A percentile compares a stretch with the other conserved stretches of the same genome.
Evolutionary conservation across 2,888 invertebrate species (phyloP).

Genomic region (Amphipyra tragopoginis): DNA sequence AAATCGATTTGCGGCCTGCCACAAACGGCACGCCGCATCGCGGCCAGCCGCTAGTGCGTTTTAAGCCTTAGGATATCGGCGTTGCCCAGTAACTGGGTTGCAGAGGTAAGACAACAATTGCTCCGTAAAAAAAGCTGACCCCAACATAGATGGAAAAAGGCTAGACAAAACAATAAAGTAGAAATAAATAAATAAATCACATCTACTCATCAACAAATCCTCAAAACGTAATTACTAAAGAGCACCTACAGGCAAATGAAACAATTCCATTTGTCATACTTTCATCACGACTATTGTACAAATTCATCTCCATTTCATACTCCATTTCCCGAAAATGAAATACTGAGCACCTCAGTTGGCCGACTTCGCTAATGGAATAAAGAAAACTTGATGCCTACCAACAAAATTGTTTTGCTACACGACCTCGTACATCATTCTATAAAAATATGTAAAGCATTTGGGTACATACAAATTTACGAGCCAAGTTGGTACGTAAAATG

Average conservation of each 20-base stretch:
- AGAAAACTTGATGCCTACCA: constrained; percentile 4
- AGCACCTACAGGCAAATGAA: constrained; percentile 58
- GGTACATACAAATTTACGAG: constrained; percentile 13
- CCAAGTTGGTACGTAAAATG: constrained; percentile 11
- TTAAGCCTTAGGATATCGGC: no score
- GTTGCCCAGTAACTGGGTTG: no score
- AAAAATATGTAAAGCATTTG: constrained; percentile 12
- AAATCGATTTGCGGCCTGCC: no score
- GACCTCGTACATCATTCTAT: not conserved
- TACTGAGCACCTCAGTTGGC: constrained; percentile 27
- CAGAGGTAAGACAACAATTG: no score
- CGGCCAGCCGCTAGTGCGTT: no score
- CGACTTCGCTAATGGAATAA: constrained; percentile 19
- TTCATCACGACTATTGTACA: constrained; percentile 58
- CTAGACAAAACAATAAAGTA: no score
- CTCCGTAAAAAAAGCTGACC: no score
- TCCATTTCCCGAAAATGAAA: constrained; percentile 59
- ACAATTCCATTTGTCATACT: constrained; percentile 57
- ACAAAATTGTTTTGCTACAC: not conserved
- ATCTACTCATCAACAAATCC: not conserved
- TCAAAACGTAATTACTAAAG: constrained; percentile 18
- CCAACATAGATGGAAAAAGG: no score
- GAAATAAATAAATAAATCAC: not conserved
- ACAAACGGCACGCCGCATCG: no score
- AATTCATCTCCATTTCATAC: constrained; percentile 58